Evolutionary conservation across 2,113 vertebrate species (phyloP).

Genomic region (Leucoraja erinaceus): DNA sequence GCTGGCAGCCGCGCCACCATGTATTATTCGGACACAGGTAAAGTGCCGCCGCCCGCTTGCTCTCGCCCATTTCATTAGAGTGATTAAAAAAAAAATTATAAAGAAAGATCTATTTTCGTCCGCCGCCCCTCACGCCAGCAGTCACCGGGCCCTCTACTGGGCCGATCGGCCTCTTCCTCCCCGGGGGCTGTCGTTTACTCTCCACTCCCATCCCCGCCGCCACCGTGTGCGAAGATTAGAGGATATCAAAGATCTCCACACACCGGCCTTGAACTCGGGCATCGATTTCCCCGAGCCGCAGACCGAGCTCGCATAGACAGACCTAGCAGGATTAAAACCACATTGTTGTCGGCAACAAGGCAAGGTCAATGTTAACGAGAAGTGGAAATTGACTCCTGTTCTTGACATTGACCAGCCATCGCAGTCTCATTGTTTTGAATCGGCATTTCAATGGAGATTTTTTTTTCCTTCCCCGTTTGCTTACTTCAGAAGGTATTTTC

Average conservation of each 20-base stretch:
- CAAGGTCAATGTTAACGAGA: neutral
- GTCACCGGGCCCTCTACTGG: neutral
- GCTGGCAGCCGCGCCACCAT: neutral
- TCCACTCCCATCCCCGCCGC: neutral
- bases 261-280: conserved; percentile 12
- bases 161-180: too few relatives aligned
- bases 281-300: neutral
- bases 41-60: conserved; percentile 48
- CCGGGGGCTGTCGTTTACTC: neutral
- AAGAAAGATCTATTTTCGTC: conserved; percentile 4
- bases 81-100: neutral
- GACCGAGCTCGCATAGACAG: too few relatives aligned
- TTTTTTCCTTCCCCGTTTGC: neutral
- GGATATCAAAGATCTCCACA: neutral
- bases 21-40: conserved; percentile 30
- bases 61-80: conserved; percentile 44
- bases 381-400: neutral
- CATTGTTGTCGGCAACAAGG: neutral
- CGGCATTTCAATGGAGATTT: neutral
- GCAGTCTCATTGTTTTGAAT: neutral
- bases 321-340: neutral
- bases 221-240: conserved; percentile 29
- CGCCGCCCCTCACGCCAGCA: neutral
- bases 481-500: neutral
- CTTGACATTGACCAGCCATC: neutral